phyloP scores from a whole-genome alignment of 2,888 invertebrate species.

The Latheticus oryzae region DNA sequence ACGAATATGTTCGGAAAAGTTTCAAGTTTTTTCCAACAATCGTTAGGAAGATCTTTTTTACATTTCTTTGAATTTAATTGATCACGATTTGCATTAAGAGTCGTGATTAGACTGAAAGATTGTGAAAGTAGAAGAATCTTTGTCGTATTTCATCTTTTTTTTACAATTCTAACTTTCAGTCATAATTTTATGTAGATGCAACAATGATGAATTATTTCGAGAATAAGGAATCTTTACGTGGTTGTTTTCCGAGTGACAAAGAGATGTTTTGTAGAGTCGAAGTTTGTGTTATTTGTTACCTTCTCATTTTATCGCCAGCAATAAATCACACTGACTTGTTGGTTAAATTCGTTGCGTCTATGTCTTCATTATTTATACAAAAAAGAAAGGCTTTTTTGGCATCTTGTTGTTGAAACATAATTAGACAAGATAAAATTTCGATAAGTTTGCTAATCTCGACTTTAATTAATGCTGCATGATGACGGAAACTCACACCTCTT shows the following conservation, averaged over 20 bases:
- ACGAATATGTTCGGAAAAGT: constrained; percentile 42
- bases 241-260: constrained; percentile 12
- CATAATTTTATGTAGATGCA: background rate
- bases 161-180: background rate
- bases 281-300: constrained; percentile 24
- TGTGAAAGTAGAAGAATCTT: background rate
- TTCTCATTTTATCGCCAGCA: constrained; percentile 19
- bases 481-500: constrained; percentile 2
- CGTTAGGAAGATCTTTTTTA: constrained; percentile 39
- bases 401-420: constrained; percentile 8
- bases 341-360: constrained; percentile 24
- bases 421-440: constrained; percentile 10
- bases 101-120: constrained; percentile 3
- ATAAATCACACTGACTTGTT: constrained; percentile 24
- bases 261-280: constrained; percentile 25
- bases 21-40: constrained; percentile 30
- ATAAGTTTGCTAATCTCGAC: too few relatives aligned
- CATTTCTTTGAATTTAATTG: constrained; percentile 13
- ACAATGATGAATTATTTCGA: constrained; percentile 13
- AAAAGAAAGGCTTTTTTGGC: constrained; percentile 9
- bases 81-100: constrained; percentile 11
- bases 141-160: background rate
- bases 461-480: too few relatives aligned
- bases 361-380: constrained; percentile 26
- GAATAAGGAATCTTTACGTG: constrained; percentile 2